A percentile compares a stretch with the other conserved stretches of the same genome.
phyloP scores from a whole-genome alignment of 2,888 invertebrate species.

The Eristalinus sepulchralis region DNA sequence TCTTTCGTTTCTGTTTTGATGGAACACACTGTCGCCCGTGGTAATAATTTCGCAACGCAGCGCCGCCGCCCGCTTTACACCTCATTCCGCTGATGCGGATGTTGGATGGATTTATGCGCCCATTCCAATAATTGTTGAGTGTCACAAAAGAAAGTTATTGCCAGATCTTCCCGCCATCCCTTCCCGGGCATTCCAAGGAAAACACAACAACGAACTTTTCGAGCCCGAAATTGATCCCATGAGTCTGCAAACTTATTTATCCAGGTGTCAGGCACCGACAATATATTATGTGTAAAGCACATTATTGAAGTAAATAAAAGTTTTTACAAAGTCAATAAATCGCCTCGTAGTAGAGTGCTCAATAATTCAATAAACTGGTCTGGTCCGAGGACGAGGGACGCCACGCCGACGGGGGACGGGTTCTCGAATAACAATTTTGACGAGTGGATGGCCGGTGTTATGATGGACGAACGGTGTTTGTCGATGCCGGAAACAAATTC shows the following conservation, averaged over 20 bases:
- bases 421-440: background rate
- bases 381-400: background rate
- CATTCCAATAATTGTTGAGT: constrained; percentile 49
- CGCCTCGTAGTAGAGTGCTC: constrained; percentile 34
- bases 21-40: background rate
- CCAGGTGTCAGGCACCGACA: constrained; percentile 50
- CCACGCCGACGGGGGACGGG: background rate
- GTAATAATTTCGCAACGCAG: background rate
- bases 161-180: constrained; percentile 20
- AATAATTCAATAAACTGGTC: constrained; percentile 56
- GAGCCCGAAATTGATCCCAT: constrained; percentile 56
- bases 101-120: background rate
- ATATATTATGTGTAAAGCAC: constrained; percentile 53
- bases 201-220: constrained; percentile 24
- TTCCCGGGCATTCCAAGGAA: constrained; percentile 19
- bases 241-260: constrained; percentile 59
- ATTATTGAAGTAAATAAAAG: constrained; percentile 36
- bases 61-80: background rate
- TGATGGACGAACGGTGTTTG: background rate
- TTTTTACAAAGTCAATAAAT: constrained; percentile 42
- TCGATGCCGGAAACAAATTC: background rate
- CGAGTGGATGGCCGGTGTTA: background rate
- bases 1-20: background rate
- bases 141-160: constrained; percentile 49
- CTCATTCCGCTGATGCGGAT: background rate